Evolutionary conservation across 2,113 vertebrate species (phyloP), one percentile per base, ranked within the genome.

Genomic region (Onychorhynchus coronatus): DNA sequence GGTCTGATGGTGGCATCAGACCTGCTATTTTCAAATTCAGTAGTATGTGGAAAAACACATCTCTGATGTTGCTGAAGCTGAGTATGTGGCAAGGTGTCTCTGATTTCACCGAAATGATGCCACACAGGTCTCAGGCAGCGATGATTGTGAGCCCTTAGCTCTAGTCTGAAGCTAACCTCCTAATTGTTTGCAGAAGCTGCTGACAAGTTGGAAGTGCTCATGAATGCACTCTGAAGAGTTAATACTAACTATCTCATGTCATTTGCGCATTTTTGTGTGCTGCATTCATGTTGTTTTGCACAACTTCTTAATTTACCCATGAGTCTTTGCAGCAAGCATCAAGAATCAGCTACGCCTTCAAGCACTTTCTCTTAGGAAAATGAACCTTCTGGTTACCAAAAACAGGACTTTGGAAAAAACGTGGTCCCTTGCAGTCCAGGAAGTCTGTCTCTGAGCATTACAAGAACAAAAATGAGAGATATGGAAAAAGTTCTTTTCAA

Each of bases 61-160:
- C 11, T 76, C 49, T 66, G 37, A 58, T 3, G 2, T 17, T 61
- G 31, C 11, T 66, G 75, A 86, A 74, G 25, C 14, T 42, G 30
- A 28, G 12, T 6, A 44, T 0, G 0, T 27, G n/a, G 16, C 59
- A 53, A 71, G 16, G 11, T 46, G 21, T 61, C 67, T 85, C 27
- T 72, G n/a, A 53, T 66, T 73, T 83, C 53, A 63, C 30, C 37
- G 66, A 70, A 58, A 61, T 5, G 31, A n/a, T 15, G 33, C 27
- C 70, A 77, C 12, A 14, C 1, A 4, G 15, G 11, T 59, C 50
- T 71, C n/a, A 17, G 37, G 22, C 33, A 77, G 35, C 3, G 5
- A 35, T n/a, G 53, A 20, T 21, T 88, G 30, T 0, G 2, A 77
- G 53, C 9, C 27, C 22, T 14, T 56, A 71, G 16, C 46, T 94